phyloP scores from a whole-genome alignment of 2,888 invertebrate genomes.

The Drosophila tanythrix region DNA sequence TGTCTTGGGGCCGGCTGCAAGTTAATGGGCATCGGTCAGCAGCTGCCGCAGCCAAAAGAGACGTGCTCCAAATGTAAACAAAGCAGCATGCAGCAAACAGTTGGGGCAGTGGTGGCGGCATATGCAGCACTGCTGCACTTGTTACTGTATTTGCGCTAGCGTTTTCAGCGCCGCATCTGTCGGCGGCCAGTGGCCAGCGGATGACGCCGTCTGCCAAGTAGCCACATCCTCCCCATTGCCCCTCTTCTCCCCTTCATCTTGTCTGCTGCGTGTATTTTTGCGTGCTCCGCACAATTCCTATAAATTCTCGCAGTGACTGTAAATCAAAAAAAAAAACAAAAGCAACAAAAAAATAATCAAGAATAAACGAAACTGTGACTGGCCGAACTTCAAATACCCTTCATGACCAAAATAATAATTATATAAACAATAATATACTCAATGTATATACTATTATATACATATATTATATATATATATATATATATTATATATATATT shows the following conservation, averaged over 20 bases:
- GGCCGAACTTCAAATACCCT: background rate
- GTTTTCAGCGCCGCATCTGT: constrained; percentile 41
- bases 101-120: background rate
- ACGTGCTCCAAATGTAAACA: constrained; percentile 81
- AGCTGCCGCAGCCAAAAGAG: constrained; percentile 74
- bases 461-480: background rate
- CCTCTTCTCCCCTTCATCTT: background rate
- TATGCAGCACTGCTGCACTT: constrained; percentile 45
- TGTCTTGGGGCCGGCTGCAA: constrained; percentile 56
- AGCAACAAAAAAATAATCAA: constrained; percentile 6
- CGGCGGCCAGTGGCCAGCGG: constrained; percentile 15
- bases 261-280: constrained; percentile 42
- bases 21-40: constrained; percentile 70
- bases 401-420: background rate
- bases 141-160: constrained; percentile 33
- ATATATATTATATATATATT: too few species aligned
- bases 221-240: constrained; percentile 19
- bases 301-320: constrained; percentile 56
- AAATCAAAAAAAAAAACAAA: constrained; percentile 56
- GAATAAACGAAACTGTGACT: background rate
- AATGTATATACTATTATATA: background rate
- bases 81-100: constrained; percentile 26
- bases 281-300: constrained; percentile 59
- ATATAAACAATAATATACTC: background rate
- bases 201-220: constrained; percentile 37